phyloP scores from a whole-genome alignment of 2,888 invertebrate genomes.

The Cheilosia soror region DNA sequence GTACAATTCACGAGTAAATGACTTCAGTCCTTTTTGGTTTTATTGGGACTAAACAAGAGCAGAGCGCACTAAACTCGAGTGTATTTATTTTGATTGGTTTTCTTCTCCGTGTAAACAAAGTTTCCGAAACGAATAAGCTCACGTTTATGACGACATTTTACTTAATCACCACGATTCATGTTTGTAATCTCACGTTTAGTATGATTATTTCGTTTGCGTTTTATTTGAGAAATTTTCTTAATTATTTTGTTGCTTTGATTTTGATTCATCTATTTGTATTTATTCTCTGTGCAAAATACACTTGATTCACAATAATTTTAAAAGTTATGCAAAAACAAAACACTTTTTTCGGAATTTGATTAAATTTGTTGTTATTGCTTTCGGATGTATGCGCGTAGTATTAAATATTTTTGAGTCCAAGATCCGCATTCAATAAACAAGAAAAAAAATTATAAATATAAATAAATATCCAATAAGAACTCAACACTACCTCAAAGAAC shows the following conservation, averaged over 20 bases:
- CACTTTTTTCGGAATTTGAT: conserved; percentile 39
- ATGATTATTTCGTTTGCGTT: conserved; percentile 13
- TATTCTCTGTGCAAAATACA: conserved; percentile 31
- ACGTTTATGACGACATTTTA: conserved; percentile 39
- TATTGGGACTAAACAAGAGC: conserved; percentile 18
- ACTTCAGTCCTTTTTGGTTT: conserved; percentile 50
- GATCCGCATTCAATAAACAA: conserved; percentile 73
- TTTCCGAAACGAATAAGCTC: conserved; percentile 57
- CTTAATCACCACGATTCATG: conserved; percentile 39
- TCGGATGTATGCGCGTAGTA: conserved; percentile 61
- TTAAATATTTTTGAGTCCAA: conserved; percentile 38
- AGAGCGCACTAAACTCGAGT: conserved; percentile 24
- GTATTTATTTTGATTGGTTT: conserved; percentile 48
- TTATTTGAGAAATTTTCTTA: conserved; percentile 26
- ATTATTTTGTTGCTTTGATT: conserved; percentile 1
- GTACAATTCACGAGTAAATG: conserved; percentile 42
- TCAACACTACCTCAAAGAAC: conserved; percentile 61
- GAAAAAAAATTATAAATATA: conserved; percentile 53
- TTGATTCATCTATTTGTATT: conserved; percentile 43
- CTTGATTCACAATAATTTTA: conserved; percentile 54
- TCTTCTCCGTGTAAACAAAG: conserved; percentile 68
- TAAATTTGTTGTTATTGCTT: conserved; percentile 56
- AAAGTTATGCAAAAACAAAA: conserved; percentile 32
- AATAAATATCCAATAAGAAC: conserved; percentile 60
- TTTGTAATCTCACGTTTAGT: conserved; percentile 41